phyloP scores from a whole-genome alignment of 2,888 invertebrate species.

The Plagodis pulveraria region DNA sequence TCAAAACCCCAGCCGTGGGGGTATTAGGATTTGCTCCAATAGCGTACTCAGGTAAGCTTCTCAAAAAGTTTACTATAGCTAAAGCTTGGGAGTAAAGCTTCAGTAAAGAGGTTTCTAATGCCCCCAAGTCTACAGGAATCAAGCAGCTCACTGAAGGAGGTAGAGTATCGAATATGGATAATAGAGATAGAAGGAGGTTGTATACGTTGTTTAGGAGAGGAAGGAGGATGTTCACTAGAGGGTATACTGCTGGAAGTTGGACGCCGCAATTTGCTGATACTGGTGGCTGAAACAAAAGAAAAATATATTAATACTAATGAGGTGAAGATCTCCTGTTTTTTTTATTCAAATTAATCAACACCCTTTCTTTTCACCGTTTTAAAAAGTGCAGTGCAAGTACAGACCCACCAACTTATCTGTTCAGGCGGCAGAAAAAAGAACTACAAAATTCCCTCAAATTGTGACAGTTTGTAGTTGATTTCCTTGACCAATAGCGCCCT shows the following conservation, averaged over 20 bases:
- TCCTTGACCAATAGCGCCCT: too few relatives aligned
- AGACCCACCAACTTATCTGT: too few relatives aligned
- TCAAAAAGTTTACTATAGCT: conserved; percentile 75
- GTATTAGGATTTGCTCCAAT: conserved; percentile 68
- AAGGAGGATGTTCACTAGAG: conserved; percentile 73
- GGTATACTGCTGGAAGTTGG: conserved; percentile 77
- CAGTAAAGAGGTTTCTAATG: conserved; percentile 71
- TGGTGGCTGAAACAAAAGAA: conserved; percentile 57
- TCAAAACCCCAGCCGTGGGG: conserved; percentile 55
- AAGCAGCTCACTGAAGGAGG: conserved; percentile 71
- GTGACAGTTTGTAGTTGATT: too few relatives aligned
- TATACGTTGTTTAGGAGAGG: conserved; percentile 79
- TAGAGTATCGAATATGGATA: conserved; percentile 76
- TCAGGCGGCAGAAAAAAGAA: too few relatives aligned
- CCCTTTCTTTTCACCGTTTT: too few relatives aligned
- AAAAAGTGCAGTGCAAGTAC: too few relatives aligned
- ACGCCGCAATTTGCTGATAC: conserved; percentile 60
- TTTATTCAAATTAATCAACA: too few relatives aligned
- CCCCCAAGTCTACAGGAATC: conserved; percentile 73
- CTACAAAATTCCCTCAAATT: too few relatives aligned
- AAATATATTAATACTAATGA: background rate
- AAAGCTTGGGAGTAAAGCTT: conserved; percentile 76
- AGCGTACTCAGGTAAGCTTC: conserved; percentile 70
- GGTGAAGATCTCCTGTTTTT: too few relatives aligned
- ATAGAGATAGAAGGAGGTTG: conserved; percentile 72